Base-by-base conservation (phyloP, 1,140 invertebrate species). In the Neomicropteryx cornuta region DNA sequence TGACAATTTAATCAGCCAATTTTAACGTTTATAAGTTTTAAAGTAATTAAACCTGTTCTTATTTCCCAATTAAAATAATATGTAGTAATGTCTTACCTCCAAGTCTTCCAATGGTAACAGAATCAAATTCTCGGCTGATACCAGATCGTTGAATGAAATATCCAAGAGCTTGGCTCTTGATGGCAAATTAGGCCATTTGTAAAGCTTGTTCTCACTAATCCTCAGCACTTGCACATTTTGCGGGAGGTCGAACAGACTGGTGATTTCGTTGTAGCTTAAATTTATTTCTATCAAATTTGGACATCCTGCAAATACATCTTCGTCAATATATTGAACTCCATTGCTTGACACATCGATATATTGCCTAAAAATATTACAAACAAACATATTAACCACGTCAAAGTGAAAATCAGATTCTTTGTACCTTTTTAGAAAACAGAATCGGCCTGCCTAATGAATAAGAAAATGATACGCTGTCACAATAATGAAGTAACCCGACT, bases 291-390 rank as follows among this genome's bases (percentile, higher is more conserved):
- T 51, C 34, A 69, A 50, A 39, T 47, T 56, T 1, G 38, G 47
- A 30, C 55, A 63, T 0, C 49, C 48, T 4, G 55, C 33, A 32
- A 69, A 62, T 1, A 60, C 39, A 6, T 58, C 51, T 17, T 54
- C 49, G 48, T 65, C 62, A 2, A 69, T 47, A 5, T 56, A 56
- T 45, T 61, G 56, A 42, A 69, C 63, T 18, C 56, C 47, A 36
- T 69, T 69, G 45, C 66, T 55, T 10, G 65, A 66, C 29, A 68
- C 46, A 34, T 67, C 59, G 20, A 69, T 44, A 11, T 59, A 39
- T 50, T 65, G 58, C 31, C 66, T 68, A 53, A 17, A 45, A n/a
- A 39, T 10, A 33, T 23, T 11, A 8, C 6, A 32, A 32, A 14
- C 16, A 32, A 32, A 10, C 11, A 8, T 16, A 16, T 32, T 16